Conservation (phyloP, 2,888 invertebrate species). For the Epistrophe grossulariae region DNA sequence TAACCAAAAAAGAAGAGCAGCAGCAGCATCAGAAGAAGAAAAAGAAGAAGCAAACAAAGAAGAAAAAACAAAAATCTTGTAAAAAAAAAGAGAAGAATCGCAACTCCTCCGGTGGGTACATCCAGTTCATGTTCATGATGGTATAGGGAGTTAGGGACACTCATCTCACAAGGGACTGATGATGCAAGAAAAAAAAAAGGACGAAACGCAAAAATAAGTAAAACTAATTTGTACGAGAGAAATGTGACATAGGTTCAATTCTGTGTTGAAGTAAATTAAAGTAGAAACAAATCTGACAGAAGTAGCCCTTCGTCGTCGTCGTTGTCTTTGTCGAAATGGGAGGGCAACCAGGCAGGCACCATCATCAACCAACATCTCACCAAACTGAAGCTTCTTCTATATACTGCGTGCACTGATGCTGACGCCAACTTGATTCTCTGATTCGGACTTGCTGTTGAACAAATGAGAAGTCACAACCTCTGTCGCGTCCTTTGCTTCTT, state of each 20-base stretch:
- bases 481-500: constrained; percentile 42
- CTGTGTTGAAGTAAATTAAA: constrained; percentile 69
- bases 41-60: neutral
- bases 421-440: constrained; percentile 40
- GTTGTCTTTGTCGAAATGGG: neutral
- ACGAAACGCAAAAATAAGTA: constrained; percentile 44
- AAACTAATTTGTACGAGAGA: constrained; percentile 71
- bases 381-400: neutral
- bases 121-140: neutral
- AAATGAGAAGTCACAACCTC: constrained; percentile 68
- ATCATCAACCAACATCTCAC: neutral
- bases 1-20: constrained; percentile 3
- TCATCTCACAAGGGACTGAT: constrained; percentile 16
- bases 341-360: neutral
- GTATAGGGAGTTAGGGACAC: neutral
- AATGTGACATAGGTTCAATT: constrained; percentile 73
- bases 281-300: constrained; percentile 71
- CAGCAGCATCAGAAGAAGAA: too few relatives aligned
- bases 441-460: constrained; percentile 35
- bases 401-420: neutral
- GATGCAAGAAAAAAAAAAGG: constrained; percentile 3
- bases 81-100: neutral
- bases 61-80: neutral
- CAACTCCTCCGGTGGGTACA: neutral
- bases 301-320: constrained; percentile 33